Evolutionary conservation across 2,113 vertebrate species (phyloP), one percentile per base, ranked within the genome.

Genomic region (Cephalophus harveyi): DNA sequence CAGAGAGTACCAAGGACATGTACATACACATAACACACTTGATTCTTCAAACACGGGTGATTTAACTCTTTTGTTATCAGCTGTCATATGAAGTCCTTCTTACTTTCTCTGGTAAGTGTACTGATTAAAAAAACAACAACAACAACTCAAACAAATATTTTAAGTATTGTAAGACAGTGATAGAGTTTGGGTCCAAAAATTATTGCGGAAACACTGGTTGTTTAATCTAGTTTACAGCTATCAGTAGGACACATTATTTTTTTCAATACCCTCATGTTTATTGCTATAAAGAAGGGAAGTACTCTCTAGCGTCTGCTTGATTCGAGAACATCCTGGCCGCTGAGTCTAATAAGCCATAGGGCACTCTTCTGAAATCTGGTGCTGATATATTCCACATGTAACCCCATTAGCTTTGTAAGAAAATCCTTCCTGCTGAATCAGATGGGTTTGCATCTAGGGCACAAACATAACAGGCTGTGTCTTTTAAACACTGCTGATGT

Each of bases 1-100:
- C 74, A 97, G 93, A 95, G 93, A 84, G 40, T 89, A 93, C 85
- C 78, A 92, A 95, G 93, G 55, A 74, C 84, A 95, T 21, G 76
- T 21, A 84, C 62, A 91, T 59, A 30, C 60, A 59, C 78, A 89
- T 67, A 79, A 89, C 40, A 93, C 27, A 55, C 55, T 94, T 81
- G 91, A 79, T 88, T 97, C 88, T 87, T 95, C 36, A 82, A 83
- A 94, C 86, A 64, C n/a, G 91, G n/a, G 14, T 36, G 55, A 48
- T 84, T 97, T 87, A 86, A 89, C 57, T 97, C 33, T 81, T 79
- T 87, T 85, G 6, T 79, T 87, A 52, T 92, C 86, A 88, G 59
- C 60, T 64, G 13, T 71, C 33, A 33, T 94, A 17, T 55, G 14
- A 91, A 95, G 28, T 16, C 19, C 36, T 36, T 67, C 33, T 92